Conservation (phyloP, 2,113 vertebrate genomes). For the Pomatorhinus ruficollis region DNA sequence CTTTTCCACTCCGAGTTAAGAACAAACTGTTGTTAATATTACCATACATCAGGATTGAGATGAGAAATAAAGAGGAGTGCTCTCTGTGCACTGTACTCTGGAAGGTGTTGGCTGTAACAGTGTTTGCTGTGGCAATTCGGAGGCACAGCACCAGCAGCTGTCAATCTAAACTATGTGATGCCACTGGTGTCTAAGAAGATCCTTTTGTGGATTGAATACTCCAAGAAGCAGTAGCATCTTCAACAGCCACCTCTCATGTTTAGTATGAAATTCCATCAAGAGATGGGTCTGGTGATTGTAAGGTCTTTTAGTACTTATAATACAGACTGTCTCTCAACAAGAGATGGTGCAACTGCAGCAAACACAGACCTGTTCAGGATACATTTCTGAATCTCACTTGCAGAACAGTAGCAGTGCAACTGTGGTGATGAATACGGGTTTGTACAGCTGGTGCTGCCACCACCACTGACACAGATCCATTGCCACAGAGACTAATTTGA, state of each 20-base stretch:
- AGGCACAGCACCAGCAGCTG: background rate
- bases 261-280: background rate
- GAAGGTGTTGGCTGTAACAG: background rate
- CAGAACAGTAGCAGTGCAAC: background rate
- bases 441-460: background rate
- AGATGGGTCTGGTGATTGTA: background rate
- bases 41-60: background rate
- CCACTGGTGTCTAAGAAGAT: background rate
- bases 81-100: background rate
- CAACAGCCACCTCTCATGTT: background rate
- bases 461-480: background rate
- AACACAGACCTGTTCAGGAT: background rate
- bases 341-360: background rate
- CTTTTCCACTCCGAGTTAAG: background rate
- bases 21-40: background rate
- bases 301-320: background rate
- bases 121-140: background rate
- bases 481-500: background rate
- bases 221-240: background rate
- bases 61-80: background rate
- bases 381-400: background rate
- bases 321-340: background rate
- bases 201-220: background rate
- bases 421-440: background rate
- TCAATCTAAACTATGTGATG: background rate